Percentiles rank a stretch among this genome's conserved stretches.
Evolutionary conservation across 2,888 invertebrate genomes (phyloP).

Genomic region (Alentia gelatinosa): DNA sequence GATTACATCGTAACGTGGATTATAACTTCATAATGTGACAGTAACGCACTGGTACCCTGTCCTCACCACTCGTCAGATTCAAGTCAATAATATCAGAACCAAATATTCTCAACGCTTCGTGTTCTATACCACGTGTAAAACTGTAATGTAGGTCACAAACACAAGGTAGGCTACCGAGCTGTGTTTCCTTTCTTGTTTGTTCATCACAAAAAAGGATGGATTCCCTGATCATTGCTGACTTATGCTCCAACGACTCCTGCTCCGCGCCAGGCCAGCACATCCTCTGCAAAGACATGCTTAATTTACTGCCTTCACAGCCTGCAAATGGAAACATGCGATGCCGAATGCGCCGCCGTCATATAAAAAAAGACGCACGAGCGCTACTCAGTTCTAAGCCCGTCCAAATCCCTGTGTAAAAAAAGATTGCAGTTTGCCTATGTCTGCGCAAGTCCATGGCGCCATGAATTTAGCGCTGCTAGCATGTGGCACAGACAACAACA

Average conservation of each 20-base stretch:
- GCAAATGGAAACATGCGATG: constrained; percentile 20
- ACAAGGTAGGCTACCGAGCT: constrained; percentile 2
- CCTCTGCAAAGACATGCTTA: not conserved
- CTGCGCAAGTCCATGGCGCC: not conserved
- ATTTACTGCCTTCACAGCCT: not conserved
- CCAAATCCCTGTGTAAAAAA: not conserved
- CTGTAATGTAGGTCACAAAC: no score
- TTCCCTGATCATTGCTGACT: not conserved
- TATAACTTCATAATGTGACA: no score
- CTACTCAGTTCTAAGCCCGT: not conserved
- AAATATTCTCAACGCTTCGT: no score
- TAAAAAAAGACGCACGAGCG: not conserved
- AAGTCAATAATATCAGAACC: no score
- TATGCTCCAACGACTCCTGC: not conserved
- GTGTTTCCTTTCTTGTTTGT: not conserved
- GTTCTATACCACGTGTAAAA: no score
- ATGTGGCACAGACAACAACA: constrained; percentile 1
- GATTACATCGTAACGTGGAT: no score
- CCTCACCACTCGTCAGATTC: no score
- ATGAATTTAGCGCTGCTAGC: not conserved
- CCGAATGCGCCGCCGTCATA: not conserved
- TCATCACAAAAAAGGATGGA: not conserved
- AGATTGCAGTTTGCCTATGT: not conserved
- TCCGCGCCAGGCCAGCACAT: not conserved
- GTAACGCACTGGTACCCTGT: no score